phyloP scores from a whole-genome alignment of 2,888 invertebrate genomes.

The Vanessa cardui region DNA sequence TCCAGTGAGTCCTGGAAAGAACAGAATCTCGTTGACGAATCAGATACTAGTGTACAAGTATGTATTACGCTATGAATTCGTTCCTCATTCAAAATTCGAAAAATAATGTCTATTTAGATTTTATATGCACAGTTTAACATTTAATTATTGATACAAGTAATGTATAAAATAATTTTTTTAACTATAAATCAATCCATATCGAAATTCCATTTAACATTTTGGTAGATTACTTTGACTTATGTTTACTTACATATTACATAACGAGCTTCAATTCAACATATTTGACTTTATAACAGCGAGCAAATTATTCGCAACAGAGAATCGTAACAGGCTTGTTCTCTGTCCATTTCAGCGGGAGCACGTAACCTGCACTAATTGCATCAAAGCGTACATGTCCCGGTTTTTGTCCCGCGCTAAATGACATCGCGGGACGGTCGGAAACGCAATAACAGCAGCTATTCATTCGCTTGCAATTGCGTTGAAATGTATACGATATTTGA shows the following conservation, averaged over 20 bases:
- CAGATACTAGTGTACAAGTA: no score
- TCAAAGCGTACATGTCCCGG: slow-evolving; percentile 31
- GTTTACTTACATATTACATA: neutral
- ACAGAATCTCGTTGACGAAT: no score
- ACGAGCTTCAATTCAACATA: slow-evolving; percentile 3
- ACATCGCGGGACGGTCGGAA: slow-evolving; percentile 36
- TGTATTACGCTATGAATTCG: no score
- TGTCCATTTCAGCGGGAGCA: slow-evolving; percentile 26
- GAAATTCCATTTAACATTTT: no score
- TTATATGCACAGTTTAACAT: no score
- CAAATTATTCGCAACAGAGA: slow-evolving; percentile 18
- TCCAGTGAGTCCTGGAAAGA: no score
- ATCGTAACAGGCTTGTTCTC: slow-evolving; percentile 13
- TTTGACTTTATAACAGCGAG: slow-evolving; percentile 9
- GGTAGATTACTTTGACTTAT: no score
- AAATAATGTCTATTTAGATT: no score
- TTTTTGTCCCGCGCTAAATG: slow-evolving; percentile 40
- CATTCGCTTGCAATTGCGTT: slow-evolving; percentile 36
- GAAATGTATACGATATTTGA: slow-evolving; percentile 45
- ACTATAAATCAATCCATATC: no score
- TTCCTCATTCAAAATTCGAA: no score
- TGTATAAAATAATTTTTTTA: no score
- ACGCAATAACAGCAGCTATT: slow-evolving; percentile 40
- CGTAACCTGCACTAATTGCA: slow-evolving; percentile 34
- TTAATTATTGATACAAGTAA: no score